These are phyloP conservation scores for Lepidocyrtoides sp. DNA, from an alignment of 2,888 invertebrate species.

Conservation along the genomic window DNA sequence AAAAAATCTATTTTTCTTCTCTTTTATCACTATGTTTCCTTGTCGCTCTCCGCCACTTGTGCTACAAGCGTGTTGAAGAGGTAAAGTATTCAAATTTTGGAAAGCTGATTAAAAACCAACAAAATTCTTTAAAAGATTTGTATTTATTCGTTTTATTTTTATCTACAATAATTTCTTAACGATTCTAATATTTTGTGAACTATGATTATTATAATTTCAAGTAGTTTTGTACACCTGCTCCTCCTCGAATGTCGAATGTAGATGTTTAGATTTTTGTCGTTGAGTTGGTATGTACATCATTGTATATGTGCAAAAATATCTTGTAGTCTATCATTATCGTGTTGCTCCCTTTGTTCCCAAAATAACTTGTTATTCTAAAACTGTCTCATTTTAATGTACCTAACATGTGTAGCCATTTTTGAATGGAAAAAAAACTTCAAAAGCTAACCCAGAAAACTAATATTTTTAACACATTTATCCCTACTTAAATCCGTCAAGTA, in stretches of 20 bases:
- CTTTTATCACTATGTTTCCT: conserved; percentile 83
- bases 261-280: background rate
- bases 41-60: conserved; percentile 83
- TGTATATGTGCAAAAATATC: background rate
- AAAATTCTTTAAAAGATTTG: conserved; percentile 24
- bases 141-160: background rate
- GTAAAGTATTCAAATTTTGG: conserved; percentile 81
- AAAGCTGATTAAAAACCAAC: conserved; percentile 39
- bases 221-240: conserved; percentile 4
- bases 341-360: background rate
- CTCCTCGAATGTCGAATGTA: background rate
- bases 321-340: background rate
- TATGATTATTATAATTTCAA: background rate
- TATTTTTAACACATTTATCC: no score
- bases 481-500: no score
- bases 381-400: background rate
- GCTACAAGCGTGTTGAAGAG: conserved; percentile 85
- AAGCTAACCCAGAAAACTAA: no score
- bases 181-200: background rate
- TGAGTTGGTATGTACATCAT: background rate
- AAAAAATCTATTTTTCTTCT: conserved; percentile 78
- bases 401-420: background rate
- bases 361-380: background rate
- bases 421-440: no score
- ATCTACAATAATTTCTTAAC: conserved; percentile 21